phyloP scores from a whole-genome alignment of 2,797 vertebrate genomes.

The Scolopax bukidnonensis region DNA sequence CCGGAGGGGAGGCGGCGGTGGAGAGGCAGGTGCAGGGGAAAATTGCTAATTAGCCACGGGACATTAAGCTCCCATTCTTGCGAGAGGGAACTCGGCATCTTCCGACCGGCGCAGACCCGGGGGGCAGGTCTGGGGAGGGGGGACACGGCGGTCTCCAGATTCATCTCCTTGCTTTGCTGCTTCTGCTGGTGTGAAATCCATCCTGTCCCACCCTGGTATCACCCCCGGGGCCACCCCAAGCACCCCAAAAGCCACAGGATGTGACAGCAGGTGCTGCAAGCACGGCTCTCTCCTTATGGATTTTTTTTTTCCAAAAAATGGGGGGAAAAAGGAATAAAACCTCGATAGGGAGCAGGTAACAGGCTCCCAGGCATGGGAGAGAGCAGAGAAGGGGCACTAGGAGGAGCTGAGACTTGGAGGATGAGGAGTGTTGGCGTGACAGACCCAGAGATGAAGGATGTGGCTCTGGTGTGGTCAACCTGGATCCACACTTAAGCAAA shows the following conservation, averaged over 20 bases:
- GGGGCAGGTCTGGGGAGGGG: not conserved
- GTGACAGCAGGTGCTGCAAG: not conserved
- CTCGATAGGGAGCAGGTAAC: fast-evolving
- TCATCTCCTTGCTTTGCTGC: not conserved
- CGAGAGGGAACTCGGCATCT: not conserved
- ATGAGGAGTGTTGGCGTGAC: fast-evolving
- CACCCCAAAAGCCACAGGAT: fast-evolving
- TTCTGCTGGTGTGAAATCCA: not conserved
- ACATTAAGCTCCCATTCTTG: constrained; percentile 59
- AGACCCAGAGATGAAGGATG: not conserved
- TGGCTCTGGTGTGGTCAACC: fast-evolving
- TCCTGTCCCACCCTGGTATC: not conserved
- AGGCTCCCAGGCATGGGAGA: not conserved
- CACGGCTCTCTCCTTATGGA: not conserved
- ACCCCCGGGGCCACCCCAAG: fast-evolving
- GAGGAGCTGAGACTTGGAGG: not conserved
- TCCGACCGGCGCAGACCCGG: not conserved
- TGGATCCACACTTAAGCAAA: not conserved
- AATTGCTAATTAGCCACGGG: constrained; percentile 52
- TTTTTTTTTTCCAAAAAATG: not conserved
- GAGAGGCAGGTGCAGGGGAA: constrained; percentile 70
- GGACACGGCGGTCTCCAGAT: not conserved
- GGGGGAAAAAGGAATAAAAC: fast-evolving
- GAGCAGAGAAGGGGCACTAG: not conserved
- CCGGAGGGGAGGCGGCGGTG: not conserved